Base-by-base conservation (phyloP, 2,797 vertebrate species). In the Aeoliscus strigatus region DNA sequence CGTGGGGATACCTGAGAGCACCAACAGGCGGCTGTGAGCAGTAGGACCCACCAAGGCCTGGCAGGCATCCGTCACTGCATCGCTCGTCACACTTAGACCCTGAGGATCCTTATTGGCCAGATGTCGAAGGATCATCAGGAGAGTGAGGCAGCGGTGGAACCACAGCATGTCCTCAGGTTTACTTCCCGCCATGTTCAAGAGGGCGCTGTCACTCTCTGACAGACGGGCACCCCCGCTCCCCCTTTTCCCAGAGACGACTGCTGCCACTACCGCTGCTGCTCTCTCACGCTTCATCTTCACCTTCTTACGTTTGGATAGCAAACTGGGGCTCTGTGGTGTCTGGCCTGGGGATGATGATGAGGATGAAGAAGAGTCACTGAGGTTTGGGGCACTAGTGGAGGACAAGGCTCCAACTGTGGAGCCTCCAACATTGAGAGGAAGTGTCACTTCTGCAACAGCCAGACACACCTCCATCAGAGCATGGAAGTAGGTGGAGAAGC, bases 161-260 rank as follows among this genome's bases (percentile, higher is more conserved):
- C 96, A 99, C 8, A 99, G 60, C 94, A 98, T 97, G 67, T 99
- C 96, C 79, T 99, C 96, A 0, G 96, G 95, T 58, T 99, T 99
- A 70, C 94, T 90, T 1, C 92, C 94, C 0, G 91, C 90, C 14
- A 99, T 94, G 73, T 89, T 96, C 41, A 99, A 86, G 54, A 95
- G 56, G 0, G 92, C 47, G 0, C 91, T 55, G 16, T 97, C 94
- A 0, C 91, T 84, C 12, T 97, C 96, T 0, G 86, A 79, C 0
- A 89, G 36, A 7, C 90, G 87, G 1, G 90, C 72, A 2, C 81
- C 83, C 16, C 75, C 73, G 0, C 89, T 87, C 16, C 89, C 84
- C 1, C 91, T 85, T 62, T 96, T 98, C 27, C 92, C 91, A 0
- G 92, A 90, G 1, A 92, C 86, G 0, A 87, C 86, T 0, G 91